phyloP scores from a whole-genome alignment of 2,888 invertebrate species.

The Cyrtodaria siliqua region DNA sequence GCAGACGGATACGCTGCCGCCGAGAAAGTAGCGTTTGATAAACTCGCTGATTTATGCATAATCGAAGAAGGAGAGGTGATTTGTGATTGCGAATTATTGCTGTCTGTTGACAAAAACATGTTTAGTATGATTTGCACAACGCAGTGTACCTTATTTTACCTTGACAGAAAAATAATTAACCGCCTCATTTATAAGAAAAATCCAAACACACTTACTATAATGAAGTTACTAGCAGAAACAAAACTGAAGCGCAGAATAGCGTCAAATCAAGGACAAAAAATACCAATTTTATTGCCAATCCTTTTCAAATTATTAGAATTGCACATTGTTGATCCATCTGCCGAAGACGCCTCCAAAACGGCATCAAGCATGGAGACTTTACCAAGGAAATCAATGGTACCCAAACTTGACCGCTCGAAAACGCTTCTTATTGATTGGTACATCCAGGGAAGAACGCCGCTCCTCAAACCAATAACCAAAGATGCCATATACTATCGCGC shows the following conservation, averaged over 20 bases:
- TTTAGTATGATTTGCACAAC: conserved; percentile 71
- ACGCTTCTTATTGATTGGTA: conserved; percentile 63
- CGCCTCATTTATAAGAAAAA: conserved; percentile 68
- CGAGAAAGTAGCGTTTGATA: conserved; percentile 60
- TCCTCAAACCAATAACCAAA: conserved; percentile 63
- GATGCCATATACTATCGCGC: conserved; percentile 69
- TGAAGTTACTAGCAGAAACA: conserved; percentile 68
- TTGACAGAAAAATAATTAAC: conserved; percentile 71
- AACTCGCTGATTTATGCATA: conserved; percentile 62
- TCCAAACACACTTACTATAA: conserved; percentile 64
- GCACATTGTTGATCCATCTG: conserved; percentile 45
- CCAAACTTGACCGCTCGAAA: conserved; percentile 44
- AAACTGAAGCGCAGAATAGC: conserved; percentile 67
- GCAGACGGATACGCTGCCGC: conserved; percentile 67
- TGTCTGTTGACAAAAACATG: conserved; percentile 69
- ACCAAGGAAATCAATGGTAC: conserved; percentile 17
- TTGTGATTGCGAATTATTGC: conserved; percentile 73
- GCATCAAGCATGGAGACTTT: conserved; percentile 7
- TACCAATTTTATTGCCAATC: conserved; percentile 60
- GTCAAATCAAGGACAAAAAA: conserved; percentile 59
- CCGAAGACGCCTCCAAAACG: background rate
- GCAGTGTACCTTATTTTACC: conserved; percentile 69
- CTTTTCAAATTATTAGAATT: conserved; percentile 58
- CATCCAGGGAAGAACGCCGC: conserved; percentile 60
- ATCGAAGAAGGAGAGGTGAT: conserved; percentile 70